phyloP scores from a whole-genome alignment of 2,888 invertebrate species.

The Cephonodes hylas region DNA sequence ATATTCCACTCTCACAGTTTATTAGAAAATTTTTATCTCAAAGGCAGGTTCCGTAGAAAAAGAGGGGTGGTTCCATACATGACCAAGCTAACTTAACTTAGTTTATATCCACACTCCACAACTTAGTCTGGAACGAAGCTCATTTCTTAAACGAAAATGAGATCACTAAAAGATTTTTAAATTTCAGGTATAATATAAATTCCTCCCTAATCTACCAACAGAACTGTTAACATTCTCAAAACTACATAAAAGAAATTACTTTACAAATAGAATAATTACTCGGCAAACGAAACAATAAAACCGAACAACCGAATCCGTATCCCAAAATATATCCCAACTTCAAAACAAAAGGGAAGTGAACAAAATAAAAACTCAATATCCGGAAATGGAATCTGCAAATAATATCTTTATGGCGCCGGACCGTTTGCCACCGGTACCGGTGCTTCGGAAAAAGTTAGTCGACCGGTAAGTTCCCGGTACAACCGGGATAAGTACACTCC shows the following conservation, averaged over 20 bases:
- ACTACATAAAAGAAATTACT: background rate
- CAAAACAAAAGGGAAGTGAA: constrained; percentile 7
- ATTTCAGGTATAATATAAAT: too few relatives aligned
- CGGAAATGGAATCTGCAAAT: constrained; percentile 24
- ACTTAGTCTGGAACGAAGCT: too few relatives aligned
- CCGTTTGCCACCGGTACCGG: constrained; percentile 6
- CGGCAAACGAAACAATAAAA: background rate
- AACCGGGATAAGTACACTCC: background rate
- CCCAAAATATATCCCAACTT: background rate
- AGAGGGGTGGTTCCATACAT: too few relatives aligned
- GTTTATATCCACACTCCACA: too few relatives aligned
- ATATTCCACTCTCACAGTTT: too few relatives aligned
- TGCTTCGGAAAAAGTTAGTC: constrained; percentile 7
- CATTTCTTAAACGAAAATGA: too few relatives aligned
- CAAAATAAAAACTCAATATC: constrained; percentile 10
- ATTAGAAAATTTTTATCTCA: too few relatives aligned
- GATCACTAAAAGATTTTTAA: too few relatives aligned
- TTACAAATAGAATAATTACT: background rate
- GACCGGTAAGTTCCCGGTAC: constrained; percentile 9
- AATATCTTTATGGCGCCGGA: constrained; percentile 15
- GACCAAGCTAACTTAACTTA: too few relatives aligned
- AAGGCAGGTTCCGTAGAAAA: too few relatives aligned
- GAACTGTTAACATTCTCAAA: too few relatives aligned
- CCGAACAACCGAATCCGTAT: background rate
- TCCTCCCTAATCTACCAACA: too few relatives aligned